Evolutionary conservation across 2,113 vertebrate species (phyloP), one percentile per base, ranked within the genome.

Genomic region (Spheniscus mendiculus): DNA sequence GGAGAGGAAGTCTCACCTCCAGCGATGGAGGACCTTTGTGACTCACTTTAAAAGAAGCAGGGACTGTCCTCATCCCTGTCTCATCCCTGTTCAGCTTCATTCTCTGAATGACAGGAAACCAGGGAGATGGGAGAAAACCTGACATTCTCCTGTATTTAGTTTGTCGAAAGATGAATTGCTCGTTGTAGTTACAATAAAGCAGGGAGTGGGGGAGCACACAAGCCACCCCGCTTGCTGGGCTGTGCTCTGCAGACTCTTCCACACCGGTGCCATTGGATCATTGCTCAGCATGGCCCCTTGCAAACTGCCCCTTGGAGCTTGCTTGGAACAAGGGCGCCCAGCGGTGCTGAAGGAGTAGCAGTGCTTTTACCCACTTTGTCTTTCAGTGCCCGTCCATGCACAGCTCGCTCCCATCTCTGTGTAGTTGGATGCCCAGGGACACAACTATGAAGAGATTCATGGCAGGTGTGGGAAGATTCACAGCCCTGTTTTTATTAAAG

Each of bases 161-260:
- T 52, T 59, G 27, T 49, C 47, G 71, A 32, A 86, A 94, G 32
- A 42, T 10, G 2, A 63, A 66, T 30, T 44, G 19, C 15, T 76
- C 18, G 34, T 4, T 66, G 47, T 52, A 65, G 36, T 52, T 61
- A n/a, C 45, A 62, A 5, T 32, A 29, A 38, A 34, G 29, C 30
- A 36, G 66, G 10, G 14, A 3, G 4, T 2, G 2, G 2, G 36
- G 14, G 19, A 29, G 13, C 12, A n/a, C 18, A 34, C 5, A 69
- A 84, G 16, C 40, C 25, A 73, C 19, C 5, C 10, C 0, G 0
- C 36, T 36, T 0, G 0, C 40, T 65, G 53, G 11, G 11, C 53
- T 67, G 34, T 67, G 80, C 76, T 84, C n/a, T 0, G 0, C 50
- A 53, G 19, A 15, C 10, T 32, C 8, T 16, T 83, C 36, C 67